A percentile compares a stretch with the other conserved stretches of the same genome.
These are phyloP conservation scores for Agriopis leucophaearia DNA, from an alignment of 2,888 invertebrate species.

Conservation along the genomic window DNA sequence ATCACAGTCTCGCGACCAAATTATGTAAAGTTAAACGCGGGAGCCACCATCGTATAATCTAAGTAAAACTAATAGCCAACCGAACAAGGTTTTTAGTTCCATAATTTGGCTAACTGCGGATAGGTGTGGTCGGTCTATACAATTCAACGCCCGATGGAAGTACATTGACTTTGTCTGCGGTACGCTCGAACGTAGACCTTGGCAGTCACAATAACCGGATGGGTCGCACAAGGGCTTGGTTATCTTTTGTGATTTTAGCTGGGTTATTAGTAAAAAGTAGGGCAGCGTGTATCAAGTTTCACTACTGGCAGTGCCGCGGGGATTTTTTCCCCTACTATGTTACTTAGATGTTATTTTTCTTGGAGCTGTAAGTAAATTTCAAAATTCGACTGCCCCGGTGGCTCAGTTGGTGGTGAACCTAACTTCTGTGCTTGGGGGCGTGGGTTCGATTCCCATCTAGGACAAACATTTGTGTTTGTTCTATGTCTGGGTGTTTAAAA, in stretches of 20 bases:
- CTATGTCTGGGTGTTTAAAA: no score
- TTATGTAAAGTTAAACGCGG: neutral
- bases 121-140: neutral
- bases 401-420: no score
- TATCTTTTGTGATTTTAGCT: conserved; percentile 26
- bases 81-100: neutral
- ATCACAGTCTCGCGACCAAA: conserved; percentile 20
- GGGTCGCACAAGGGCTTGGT: conserved; percentile 31
- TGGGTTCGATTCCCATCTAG: no score
- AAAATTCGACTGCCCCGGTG: no score
- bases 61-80: neutral
- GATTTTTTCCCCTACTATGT: no score
- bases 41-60: neutral
- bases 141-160: conserved; percentile 30
- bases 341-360: no score
- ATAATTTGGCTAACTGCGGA: neutral
- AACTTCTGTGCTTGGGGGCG: no score
- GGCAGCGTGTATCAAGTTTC: neutral
- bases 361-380: no score
- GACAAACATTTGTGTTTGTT: no score
- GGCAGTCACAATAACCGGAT: conserved; percentile 40
- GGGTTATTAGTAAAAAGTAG: neutral
- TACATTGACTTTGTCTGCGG: conserved; percentile 31
- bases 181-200: conserved; percentile 20
- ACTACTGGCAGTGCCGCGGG: no score